phyloP scores from a whole-genome alignment of 2,797 vertebrate species.

The Urophycis tenuis region DNA sequence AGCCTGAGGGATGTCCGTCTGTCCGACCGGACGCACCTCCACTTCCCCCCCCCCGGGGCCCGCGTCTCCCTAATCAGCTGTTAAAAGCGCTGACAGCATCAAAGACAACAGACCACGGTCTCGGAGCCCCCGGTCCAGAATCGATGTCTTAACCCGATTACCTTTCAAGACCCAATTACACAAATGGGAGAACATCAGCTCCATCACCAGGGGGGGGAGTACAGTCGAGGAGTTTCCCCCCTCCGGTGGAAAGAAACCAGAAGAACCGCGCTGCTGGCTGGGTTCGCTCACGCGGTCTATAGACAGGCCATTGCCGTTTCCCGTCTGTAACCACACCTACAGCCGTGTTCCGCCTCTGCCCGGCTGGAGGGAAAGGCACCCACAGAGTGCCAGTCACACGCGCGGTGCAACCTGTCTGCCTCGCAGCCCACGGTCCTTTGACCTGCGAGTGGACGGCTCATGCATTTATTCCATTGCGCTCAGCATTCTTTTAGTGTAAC shows the following conservation, averaged over 20 bases:
- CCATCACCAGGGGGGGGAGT: not conserved
- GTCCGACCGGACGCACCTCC: not conserved
- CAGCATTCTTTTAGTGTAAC: not conserved
- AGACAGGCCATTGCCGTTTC: not conserved
- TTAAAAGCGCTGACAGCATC: not conserved
- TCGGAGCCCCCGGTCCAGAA: not conserved
- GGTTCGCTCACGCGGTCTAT: no score
- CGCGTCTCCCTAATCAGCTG: not conserved
- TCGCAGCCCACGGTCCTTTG: no score
- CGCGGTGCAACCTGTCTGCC: no score
- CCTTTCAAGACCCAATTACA: conserved; percentile 1
- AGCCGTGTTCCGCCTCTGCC: not conserved
- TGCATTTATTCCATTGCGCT: not conserved
- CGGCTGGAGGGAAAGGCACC: not conserved
- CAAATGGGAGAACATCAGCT: conserved; percentile 1
- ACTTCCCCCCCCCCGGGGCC: not conserved
- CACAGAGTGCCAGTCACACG: no score
- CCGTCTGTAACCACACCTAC: no score
- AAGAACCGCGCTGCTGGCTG: not conserved
- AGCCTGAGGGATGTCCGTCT: not conserved
- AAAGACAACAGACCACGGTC: not conserved
- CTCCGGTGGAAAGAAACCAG: not conserved
- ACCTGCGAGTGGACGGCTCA: not conserved
- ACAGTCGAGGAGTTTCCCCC: not conserved
- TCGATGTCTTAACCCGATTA: conserved; percentile 2